Percentiles rank a stretch among this genome's conserved stretches.
Conservation (phyloP, 2,888 invertebrate genomes). For the Empis livida region DNA sequence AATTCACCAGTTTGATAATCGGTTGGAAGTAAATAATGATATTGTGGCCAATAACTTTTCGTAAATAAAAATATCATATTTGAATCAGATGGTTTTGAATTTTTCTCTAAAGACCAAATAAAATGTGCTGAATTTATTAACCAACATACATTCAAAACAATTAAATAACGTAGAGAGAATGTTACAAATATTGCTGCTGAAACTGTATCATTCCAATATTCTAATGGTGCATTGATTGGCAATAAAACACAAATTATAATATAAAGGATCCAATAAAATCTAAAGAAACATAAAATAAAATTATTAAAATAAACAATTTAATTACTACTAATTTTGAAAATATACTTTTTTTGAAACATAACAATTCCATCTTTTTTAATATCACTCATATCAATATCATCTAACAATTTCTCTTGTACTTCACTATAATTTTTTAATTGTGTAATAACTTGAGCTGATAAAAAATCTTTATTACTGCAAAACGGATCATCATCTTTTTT, state of each 20-base stretch:
- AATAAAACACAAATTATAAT: slow-evolving; percentile 49
- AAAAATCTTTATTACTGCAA: slow-evolving; percentile 64
- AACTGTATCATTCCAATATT: slow-evolving; percentile 64
- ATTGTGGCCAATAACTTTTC: slow-evolving; percentile 67
- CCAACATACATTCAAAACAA: slow-evolving; percentile 54
- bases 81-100: slow-evolving; percentile 56
- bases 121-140: slow-evolving; percentile 58
- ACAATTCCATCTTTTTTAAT: slow-evolving; percentile 62
- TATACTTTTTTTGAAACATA: slow-evolving; percentile 68
- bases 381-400: slow-evolving; percentile 65
- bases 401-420: slow-evolving; percentile 48
- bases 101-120: slow-evolving; percentile 61
- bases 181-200: slow-evolving; percentile 48
- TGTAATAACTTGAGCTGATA: slow-evolving; percentile 66
- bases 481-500: slow-evolving; percentile 69
- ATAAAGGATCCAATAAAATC: slow-evolving; percentile 57
- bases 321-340: neutral
- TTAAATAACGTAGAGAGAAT: slow-evolving; percentile 53
- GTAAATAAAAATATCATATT: slow-evolving; percentile 61
- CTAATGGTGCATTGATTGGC: slow-evolving; percentile 62
- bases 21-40: slow-evolving; percentile 64
- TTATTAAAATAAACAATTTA: neutral
- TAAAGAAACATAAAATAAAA: slow-evolving; percentile 28
- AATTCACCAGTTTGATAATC: slow-evolving; percentile 76
- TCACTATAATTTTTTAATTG: slow-evolving; percentile 52